Percentiles rank a stretch among this genome's conserved stretches.
phyloP scores from a whole-genome alignment of 2,113 vertebrate species.

The Gallinago jamesoni region DNA sequence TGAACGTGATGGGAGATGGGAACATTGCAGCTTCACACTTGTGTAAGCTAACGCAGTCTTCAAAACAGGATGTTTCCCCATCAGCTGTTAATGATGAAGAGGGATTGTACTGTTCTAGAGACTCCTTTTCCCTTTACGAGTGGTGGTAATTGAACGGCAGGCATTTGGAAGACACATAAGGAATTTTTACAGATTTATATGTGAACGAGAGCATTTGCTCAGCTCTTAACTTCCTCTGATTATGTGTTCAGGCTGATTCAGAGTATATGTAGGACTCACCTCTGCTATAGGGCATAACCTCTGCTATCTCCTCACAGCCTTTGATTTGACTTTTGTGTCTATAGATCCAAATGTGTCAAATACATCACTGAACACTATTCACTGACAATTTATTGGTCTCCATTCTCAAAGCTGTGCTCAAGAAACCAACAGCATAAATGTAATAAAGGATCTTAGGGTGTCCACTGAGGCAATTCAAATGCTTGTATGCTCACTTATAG shows the following conservation, averaged over 20 bases:
- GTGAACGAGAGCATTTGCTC: background rate
- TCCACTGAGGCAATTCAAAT: background rate
- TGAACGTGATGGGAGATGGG: background rate
- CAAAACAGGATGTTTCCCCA: background rate
- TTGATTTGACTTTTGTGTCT: background rate
- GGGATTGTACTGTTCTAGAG: background rate
- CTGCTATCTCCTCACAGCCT: background rate
- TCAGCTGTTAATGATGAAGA: background rate
- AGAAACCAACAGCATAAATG: background rate
- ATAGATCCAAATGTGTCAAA: background rate
- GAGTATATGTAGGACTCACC: fast-evolving
- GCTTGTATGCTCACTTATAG: background rate
- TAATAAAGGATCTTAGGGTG: background rate
- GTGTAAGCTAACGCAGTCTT: background rate
- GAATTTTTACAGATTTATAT: background rate
- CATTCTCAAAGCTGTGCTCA: background rate
- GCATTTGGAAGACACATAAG: background rate
- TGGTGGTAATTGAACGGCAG: background rate
- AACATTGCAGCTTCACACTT: constrained; percentile 3
- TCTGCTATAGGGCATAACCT: fast-evolving
- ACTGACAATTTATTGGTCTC: background rate
- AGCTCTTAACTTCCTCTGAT: background rate
- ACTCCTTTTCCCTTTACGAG: background rate
- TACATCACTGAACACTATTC: background rate
- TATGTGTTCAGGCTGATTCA: background rate